A percentile compares a stretch with the other conserved stretches of the same genome.
Conservation (phyloP, 2,113 vertebrate species). For the Lota lota region DNA sequence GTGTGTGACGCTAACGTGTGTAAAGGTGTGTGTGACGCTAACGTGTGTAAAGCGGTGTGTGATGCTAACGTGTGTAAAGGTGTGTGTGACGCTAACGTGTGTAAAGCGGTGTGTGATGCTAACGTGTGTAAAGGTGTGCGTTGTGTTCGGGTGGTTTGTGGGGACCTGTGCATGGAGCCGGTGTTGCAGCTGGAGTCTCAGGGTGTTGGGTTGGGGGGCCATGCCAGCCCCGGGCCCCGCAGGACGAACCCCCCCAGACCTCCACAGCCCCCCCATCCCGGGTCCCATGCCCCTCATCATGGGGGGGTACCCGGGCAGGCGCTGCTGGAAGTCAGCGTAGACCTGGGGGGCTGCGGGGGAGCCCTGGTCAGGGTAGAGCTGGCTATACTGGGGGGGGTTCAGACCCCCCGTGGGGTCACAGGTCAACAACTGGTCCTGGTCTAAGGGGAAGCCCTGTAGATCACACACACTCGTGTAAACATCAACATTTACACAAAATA, state of each 20-base stretch:
- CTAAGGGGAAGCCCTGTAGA: constrained; percentile 80
- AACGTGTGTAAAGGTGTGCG: background rate
- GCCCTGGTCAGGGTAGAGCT: constrained; percentile 80
- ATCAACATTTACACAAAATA: too few species aligned
- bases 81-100: too few species aligned
- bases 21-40: too few species aligned
- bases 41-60: too few species aligned
- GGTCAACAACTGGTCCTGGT: constrained; percentile 81
- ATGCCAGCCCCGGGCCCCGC: constrained; percentile 56
- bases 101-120: too few species aligned
- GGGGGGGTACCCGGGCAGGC: constrained; percentile 78
- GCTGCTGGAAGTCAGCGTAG: constrained; percentile 78
- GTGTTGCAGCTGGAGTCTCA: constrained; percentile 69
- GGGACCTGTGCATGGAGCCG: constrained; percentile 55
- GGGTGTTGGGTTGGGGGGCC: constrained; percentile 79
- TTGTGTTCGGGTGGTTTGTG: background rate
- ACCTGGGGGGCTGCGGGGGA: constrained; percentile 78
- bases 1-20: too few species aligned
- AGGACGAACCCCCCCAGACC: constrained; percentile 65
- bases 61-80: too few species aligned
- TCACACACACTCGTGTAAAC: background rate
- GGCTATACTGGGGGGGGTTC: constrained; percentile 84
- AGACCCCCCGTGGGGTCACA: constrained; percentile 77
- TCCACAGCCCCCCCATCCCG: constrained; percentile 1
- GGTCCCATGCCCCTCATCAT: constrained; percentile 90